These are phyloP conservation scores for Serranus cabrilla DNA, from an alignment of 2,797 vertebrate species.

Conservation along the genomic window DNA sequence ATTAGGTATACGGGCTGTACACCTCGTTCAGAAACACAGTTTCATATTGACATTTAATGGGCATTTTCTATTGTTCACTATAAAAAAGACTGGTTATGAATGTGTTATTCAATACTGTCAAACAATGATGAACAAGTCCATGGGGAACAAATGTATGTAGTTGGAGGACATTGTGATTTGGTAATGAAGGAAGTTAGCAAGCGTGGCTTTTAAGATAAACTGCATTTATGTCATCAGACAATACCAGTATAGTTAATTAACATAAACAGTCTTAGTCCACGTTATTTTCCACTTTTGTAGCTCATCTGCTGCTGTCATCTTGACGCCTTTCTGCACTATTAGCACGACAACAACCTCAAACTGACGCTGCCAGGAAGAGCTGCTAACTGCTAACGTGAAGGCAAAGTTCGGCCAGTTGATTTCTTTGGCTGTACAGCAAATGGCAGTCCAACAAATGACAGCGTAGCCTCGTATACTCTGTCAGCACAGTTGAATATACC, in stretches of 20 bases:
- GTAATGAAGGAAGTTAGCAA: conserved; percentile 18
- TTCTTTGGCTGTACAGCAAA: background rate
- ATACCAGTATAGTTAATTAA: background rate
- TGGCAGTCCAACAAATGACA: conserved; percentile 19
- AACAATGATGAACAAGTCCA: background rate
- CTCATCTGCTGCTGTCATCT: background rate
- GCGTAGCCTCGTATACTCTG: fast-evolving
- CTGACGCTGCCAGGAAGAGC: background rate
- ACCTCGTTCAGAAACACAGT: too few relatives aligned
- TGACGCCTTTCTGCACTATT: background rate
- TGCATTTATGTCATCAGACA: too few relatives aligned
- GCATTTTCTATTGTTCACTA: background rate
- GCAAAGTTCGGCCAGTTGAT: conserved; percentile 30
- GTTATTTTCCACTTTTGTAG: too few relatives aligned
- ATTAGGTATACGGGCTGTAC: too few relatives aligned
- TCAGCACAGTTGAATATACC: background rate
- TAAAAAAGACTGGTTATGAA: background rate
- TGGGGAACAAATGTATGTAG: background rate
- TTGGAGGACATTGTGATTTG: background rate
- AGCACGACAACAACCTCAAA: background rate
- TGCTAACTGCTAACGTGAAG: conserved; percentile 47
- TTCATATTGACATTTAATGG: too few relatives aligned
- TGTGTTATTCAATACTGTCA: background rate
- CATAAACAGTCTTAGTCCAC: background rate
- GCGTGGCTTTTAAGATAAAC: background rate